phyloP scores from a whole-genome alignment of 1,140 invertebrate species.

The Leptoteleia sp. region DNA sequence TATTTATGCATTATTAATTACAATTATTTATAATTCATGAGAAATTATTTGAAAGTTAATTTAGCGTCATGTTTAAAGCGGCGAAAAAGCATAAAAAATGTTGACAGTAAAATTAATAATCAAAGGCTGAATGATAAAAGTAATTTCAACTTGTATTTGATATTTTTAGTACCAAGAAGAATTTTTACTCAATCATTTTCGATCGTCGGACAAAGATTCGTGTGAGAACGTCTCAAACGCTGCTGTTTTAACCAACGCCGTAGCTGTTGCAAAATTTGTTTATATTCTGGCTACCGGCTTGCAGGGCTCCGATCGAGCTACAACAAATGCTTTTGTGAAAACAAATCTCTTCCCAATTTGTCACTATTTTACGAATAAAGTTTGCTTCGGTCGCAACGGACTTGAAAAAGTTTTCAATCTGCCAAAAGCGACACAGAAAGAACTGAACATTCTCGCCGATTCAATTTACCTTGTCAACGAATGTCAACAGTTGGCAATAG shows the following conservation, averaged over 20 bases:
- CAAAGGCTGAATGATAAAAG: too few species aligned
- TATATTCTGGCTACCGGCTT: slow-evolving; percentile 67
- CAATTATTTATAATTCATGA: too few species aligned
- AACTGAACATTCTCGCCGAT: slow-evolving; percentile 66
- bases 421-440: slow-evolving; percentile 69
- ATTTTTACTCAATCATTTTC: slow-evolving; percentile 64
- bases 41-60: too few species aligned
- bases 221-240: slow-evolving; percentile 32
- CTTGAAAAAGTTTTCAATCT: slow-evolving; percentile 68
- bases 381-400: slow-evolving; percentile 71
- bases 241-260: slow-evolving; percentile 64
- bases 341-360: slow-evolving; percentile 72
- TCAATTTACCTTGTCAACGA: slow-evolving; percentile 70
- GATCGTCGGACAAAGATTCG: slow-evolving; percentile 56
- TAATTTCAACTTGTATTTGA: too few species aligned
- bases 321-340: slow-evolving; percentile 69
- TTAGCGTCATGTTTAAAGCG: too few species aligned
- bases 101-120: too few species aligned
- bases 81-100: too few species aligned
- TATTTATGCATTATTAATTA: too few species aligned
- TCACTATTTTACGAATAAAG: slow-evolving; percentile 69
- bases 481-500: slow-evolving; percentile 54
- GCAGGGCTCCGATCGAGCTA: slow-evolving; percentile 53
- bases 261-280: slow-evolving; percentile 72
- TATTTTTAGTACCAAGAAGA: slow-evolving; percentile 65